These are phyloP conservation scores for Anagyrus pseudococci DNA, from an alignment of 2,888 invertebrate species.

Conservation along the genomic window DNA sequence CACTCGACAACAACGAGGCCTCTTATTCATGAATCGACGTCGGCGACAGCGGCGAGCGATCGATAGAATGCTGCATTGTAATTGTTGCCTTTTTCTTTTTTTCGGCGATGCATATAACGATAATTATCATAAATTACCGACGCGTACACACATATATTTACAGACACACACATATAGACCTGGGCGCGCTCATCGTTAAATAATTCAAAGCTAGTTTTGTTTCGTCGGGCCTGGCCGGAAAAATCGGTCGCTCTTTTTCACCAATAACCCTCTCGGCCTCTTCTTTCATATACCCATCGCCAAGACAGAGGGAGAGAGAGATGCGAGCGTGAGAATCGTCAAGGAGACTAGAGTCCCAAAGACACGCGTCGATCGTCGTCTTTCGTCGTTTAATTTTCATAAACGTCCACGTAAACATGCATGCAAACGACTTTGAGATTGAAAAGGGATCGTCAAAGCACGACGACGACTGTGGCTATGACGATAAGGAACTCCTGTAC, in stretches of 20 bases:
- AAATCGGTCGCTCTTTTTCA: neutral
- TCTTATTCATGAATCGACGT: neutral
- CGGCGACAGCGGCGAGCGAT: neutral
- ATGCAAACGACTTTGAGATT: neutral
- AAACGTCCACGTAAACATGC: neutral
- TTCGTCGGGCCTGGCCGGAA: slow-evolving; percentile 1
- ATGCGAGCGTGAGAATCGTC: neutral
- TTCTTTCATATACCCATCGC: too few species aligned
- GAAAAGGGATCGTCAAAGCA: neutral
- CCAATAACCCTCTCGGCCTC: neutral
- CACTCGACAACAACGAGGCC: neutral
- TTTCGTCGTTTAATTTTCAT: neutral
- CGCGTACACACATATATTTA: too few species aligned
- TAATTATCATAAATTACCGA: slow-evolving; percentile 35
- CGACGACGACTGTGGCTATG: too few species aligned
- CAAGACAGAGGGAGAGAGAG: neutral
- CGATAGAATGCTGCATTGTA: slow-evolving; percentile 6
- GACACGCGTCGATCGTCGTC: neutral
- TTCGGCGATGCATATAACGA: neutral
- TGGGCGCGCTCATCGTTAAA: too few species aligned
- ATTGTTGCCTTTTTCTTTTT: slow-evolving; percentile 21
- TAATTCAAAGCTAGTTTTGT: slow-evolving; percentile 23
- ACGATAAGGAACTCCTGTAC: too few species aligned
- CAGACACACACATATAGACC: too few species aligned
- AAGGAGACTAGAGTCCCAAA: neutral